A percentile compares a stretch with the other conserved stretches of the same genome.
Evolutionary conservation across 2,888 invertebrate species (phyloP).

Genomic region (Rotaria sp.): DNA sequence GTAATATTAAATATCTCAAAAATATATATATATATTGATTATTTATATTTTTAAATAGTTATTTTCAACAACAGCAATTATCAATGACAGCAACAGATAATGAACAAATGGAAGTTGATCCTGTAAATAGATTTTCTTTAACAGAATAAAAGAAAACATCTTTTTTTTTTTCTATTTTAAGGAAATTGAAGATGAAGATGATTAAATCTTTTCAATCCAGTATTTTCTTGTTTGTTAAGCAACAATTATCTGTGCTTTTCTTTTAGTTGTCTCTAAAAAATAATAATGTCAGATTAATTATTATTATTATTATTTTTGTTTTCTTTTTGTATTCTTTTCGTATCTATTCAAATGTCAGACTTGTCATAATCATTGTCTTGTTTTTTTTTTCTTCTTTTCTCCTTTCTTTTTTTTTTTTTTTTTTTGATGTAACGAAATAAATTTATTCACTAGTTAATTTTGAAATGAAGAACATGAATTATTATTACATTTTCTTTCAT

Average conservation of each 20-base stretch:
- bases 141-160: neutral
- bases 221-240: neutral
- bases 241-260: neutral
- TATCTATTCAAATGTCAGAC: neutral
- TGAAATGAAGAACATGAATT: neutral
- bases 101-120: slow-evolving; percentile 6
- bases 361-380: neutral
- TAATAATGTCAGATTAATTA: slow-evolving; percentile 6
- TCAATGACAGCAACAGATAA: neutral
- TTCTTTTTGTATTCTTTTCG: neutral
- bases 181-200: neutral
- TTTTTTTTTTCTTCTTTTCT: neutral
- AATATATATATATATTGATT: no score
- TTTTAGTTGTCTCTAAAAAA: neutral
- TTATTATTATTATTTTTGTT: neutral
- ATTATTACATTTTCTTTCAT: no score
- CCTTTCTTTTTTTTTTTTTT: neutral
- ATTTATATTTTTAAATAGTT: neutral
- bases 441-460: slow-evolving; percentile 1
- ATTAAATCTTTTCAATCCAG: neutral
- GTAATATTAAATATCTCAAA: neutral
- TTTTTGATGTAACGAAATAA: neutral
- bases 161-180: neutral
- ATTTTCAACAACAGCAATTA: neutral
- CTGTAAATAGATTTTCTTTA: neutral